A percentile compares a stretch with the other conserved stretches of the same genome.
phyloP scores from a whole-genome alignment of 2,888 invertebrate genomes.

The Ypsolopha sequella region DNA sequence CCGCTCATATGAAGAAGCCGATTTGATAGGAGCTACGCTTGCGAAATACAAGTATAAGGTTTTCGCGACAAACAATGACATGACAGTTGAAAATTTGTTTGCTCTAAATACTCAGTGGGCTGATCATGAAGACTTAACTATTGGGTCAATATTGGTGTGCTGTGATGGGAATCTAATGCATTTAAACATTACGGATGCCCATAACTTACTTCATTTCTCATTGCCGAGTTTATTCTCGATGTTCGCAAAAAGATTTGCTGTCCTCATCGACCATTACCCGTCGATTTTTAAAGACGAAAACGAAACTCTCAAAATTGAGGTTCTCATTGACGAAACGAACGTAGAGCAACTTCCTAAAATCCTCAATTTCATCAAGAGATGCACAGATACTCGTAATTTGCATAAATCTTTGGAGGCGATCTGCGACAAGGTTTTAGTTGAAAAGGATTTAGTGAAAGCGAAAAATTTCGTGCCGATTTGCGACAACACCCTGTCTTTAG shows the following conservation, averaged over 20 bases:
- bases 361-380: constrained; percentile 67
- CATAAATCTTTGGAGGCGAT: constrained; percentile 36
- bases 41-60: constrained; percentile 24
- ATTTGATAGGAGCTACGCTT: constrained; percentile 33
- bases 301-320: constrained; percentile 44
- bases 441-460: constrained; percentile 54
- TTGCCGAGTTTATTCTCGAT: constrained; percentile 74
- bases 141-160: constrained; percentile 72
- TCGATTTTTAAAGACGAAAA: constrained; percentile 37
- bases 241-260: constrained; percentile 78
- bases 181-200: constrained; percentile 74
- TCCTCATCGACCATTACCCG: constrained; percentile 73
- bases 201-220: constrained; percentile 79
- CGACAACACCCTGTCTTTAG: constrained; percentile 72
- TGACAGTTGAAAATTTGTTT: constrained; percentile 47
- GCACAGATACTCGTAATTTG: constrained; percentile 41
- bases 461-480: constrained; percentile 64
- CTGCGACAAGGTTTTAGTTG: constrained; percentile 31
- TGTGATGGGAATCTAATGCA: constrained; percentile 76
- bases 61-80: constrained; percentile 37
- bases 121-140: constrained; percentile 42
- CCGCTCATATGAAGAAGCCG: constrained; percentile 66
- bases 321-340: constrained; percentile 72
- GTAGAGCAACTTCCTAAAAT: constrained; percentile 73
- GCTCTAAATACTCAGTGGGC: constrained; percentile 44